Evolutionary conservation across 1,140 invertebrate species (phyloP).

Genomic region (Hylaeus volcanicus): DNA sequence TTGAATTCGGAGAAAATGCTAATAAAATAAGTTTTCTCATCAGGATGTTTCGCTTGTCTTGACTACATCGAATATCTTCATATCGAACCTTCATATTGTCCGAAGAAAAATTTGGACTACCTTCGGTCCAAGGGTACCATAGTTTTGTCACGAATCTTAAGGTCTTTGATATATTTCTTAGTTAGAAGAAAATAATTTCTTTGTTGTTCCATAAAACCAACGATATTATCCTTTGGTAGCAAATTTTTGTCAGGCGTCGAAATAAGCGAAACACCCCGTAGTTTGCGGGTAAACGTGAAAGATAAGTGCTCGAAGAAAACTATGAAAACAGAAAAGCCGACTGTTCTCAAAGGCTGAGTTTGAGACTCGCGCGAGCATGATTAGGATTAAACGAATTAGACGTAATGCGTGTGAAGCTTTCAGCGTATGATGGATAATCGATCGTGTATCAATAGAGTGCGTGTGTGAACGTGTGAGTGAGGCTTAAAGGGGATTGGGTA

Average conservation of each 20-base stretch:
- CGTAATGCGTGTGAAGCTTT: neutral
- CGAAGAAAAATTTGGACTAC: no score
- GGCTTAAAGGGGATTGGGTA: slow-evolving; percentile 30
- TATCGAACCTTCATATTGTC: neutral
- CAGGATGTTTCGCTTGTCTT: slow-evolving; percentile 5
- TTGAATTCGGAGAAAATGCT: slow-evolving; percentile 56
- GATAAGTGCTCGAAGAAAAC: slow-evolving; percentile 26
- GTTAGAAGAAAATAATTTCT: no score
- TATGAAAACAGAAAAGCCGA: slow-evolving; percentile 9
- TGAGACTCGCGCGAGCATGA: neutral
- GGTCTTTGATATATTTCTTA: no score
- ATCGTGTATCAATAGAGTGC: slow-evolving; percentile 1
- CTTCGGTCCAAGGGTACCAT: no score
- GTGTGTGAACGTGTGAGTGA: neutral
- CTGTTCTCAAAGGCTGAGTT: slow-evolving; percentile 11
- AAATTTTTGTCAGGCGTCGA: neutral
- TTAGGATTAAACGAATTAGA: neutral
- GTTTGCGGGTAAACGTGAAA: neutral
- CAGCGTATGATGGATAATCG: neutral
- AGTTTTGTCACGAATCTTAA: no score
- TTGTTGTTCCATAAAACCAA: no score
- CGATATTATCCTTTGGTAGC: no score
- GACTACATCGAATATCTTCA: neutral
- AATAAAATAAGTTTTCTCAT: neutral
- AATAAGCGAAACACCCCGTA: neutral